Conservation (phyloP, 2,888 invertebrate genomes). For the Cheilosia vulpina region DNA sequence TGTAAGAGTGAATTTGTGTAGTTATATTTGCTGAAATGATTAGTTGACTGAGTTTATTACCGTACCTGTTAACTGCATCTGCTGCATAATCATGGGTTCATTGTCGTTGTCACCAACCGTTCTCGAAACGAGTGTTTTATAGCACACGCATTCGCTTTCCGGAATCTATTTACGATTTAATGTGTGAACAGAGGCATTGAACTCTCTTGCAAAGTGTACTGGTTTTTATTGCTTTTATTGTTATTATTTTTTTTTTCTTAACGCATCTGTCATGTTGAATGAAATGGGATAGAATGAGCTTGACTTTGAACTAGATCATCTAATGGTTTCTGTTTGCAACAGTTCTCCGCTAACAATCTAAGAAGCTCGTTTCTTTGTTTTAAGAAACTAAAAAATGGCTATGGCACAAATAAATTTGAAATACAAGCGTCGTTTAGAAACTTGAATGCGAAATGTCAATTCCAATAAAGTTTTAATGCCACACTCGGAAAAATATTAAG, state of each 20-base stretch:
- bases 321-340: no score
- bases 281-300: no score
- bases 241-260: neutral
- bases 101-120: conserved; percentile 2
- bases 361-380: no score
- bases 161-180: conserved; percentile 2
- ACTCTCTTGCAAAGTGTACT: conserved; percentile 7
- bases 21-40: neutral
- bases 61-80: conserved; percentile 23
- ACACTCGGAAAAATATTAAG: no score
- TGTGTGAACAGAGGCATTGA: conserved; percentile 29
- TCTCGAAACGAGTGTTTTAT: conserved; percentile 2
- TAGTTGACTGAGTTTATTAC: conserved; percentile 6
- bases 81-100: conserved; percentile 24
- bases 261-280: conserved; percentile 1
- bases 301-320: no score
- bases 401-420: no score
- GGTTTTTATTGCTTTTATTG: neutral
- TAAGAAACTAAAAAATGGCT: no score
- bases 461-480: no score
- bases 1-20: neutral
- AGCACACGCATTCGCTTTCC: neutral
- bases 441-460: no score
- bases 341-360: no score
- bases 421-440: no score